phyloP scores from a whole-genome alignment of 2,113 vertebrate species.

The Archilochus colubris region DNA sequence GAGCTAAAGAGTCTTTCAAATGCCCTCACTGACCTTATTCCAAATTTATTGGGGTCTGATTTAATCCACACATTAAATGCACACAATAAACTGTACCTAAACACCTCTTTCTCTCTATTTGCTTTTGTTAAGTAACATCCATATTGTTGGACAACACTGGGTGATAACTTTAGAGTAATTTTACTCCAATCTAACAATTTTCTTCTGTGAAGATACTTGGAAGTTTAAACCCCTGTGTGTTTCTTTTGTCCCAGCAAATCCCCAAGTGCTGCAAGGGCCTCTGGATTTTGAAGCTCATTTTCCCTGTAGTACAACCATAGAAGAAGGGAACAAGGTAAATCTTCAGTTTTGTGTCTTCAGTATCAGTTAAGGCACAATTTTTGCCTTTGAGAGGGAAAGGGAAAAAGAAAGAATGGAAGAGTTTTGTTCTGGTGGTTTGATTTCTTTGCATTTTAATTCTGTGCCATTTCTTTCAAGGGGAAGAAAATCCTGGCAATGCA shows the following conservation, averaged over 20 bases:
- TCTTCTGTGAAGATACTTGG: not conserved
- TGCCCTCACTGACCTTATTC: not conserved
- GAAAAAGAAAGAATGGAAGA: not conserved
- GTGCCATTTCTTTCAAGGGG: not conserved
- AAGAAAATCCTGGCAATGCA: not conserved
- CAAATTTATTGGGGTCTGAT: not conserved
- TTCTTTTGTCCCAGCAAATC: constrained; percentile 6
- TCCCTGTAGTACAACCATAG: not conserved
- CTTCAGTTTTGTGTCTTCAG: constrained; percentile 3
- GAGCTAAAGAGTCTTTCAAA: not conserved
- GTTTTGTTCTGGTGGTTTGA: not conserved
- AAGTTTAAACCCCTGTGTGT: not conserved
- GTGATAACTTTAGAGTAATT: not conserved
- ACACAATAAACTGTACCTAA: not conserved
- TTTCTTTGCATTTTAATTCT: not conserved
- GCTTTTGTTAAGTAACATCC: not conserved
- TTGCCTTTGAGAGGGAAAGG: not conserved
- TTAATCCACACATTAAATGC: not conserved
- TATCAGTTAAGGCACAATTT: not conserved
- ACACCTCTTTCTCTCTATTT: not conserved
- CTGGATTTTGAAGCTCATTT: constrained; percentile 35
- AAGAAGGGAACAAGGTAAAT: constrained; percentile 14
- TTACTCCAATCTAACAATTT: not conserved
- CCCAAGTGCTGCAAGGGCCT: not conserved
- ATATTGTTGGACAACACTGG: not conserved